Percentiles rank a stretch among this genome's conserved stretches.
Evolutionary conservation across 2,113 vertebrate genomes (phyloP).

Genomic region (Eptatretus burgeri): DNA sequence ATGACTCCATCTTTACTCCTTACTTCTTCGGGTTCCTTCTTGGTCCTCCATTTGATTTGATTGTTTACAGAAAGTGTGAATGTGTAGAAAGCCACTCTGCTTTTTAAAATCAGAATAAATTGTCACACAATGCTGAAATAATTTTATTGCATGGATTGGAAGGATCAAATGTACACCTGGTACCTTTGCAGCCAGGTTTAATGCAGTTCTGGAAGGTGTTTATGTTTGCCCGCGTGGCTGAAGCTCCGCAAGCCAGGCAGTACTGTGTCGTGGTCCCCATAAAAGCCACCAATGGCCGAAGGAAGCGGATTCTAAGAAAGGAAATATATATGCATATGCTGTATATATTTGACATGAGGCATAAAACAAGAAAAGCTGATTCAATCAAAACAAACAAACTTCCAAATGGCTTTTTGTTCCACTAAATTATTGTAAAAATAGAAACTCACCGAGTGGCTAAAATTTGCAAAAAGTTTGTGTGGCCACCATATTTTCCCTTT

Average conservation of each 20-base stretch:
- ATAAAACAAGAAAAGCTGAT: neutral
- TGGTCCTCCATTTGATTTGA: too few relatives aligned
- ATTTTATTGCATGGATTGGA: too few relatives aligned
- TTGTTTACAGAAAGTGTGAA: too few relatives aligned
- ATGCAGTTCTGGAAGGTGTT: constrained; percentile 16
- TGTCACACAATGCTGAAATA: too few relatives aligned
- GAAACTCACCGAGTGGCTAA: constrained; percentile 19
- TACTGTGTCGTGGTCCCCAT: constrained; percentile 11
- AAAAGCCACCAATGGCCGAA: constrained; percentile 12
- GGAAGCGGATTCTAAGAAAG: constrained; percentile 9
- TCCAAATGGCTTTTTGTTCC: neutral
- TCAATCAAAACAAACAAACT: constrained; percentile 3
- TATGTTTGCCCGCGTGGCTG: neutral
- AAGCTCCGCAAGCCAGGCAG: constrained; percentile 28
- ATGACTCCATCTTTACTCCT: too few relatives aligned
- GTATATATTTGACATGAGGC: too few relatives aligned
- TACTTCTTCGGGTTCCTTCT: too few relatives aligned
- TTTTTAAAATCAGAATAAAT: too few relatives aligned
- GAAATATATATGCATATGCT: too few relatives aligned
- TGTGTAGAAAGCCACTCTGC: too few relatives aligned
- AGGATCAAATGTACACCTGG: too few relatives aligned
- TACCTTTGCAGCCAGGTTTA: constrained; percentile 27
- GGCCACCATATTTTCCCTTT: constrained; percentile 7
- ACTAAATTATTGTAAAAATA: neutral
- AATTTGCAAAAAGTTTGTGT: constrained; percentile 12